Evolutionary conservation across 1,140 invertebrate genomes (phyloP).

Genomic region (Globodera ellingtonae): DNA sequence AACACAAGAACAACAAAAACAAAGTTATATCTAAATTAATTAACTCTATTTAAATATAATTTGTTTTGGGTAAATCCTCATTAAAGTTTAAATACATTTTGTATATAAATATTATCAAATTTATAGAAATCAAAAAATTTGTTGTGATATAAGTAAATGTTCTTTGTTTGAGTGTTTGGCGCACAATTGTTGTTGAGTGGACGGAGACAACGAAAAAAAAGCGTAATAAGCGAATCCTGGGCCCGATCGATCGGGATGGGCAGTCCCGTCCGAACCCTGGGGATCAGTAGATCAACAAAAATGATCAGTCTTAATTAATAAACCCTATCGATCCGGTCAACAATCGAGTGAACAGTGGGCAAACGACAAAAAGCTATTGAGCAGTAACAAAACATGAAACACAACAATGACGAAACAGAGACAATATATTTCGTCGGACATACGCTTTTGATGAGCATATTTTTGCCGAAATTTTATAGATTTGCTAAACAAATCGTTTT

Average conservation of each 20-base stretch:
- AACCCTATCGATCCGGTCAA: not conserved
- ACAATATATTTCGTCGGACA: too few relatives aligned
- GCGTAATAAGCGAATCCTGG: not conserved
- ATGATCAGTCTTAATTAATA: not conserved
- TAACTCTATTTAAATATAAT: not conserved
- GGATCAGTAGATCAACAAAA: not conserved
- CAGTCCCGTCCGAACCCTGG: not conserved
- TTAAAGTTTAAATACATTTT: too few relatives aligned
- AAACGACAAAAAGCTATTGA: too few relatives aligned
- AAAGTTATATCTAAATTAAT: slow-evolving; percentile 11
- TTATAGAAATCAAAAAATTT: not conserved
- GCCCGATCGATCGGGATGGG: not conserved
- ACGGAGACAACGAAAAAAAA: not conserved
- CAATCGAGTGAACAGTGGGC: too few relatives aligned
- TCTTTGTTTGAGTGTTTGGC: slow-evolving; percentile 4
- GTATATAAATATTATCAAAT: not conserved
- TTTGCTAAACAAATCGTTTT: too few relatives aligned
- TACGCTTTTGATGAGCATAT: too few relatives aligned
- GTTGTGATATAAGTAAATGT: not conserved
- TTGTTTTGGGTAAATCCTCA: not conserved
- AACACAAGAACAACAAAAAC: not conserved
- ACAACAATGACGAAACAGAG: not conserved
- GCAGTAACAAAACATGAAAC: not conserved
- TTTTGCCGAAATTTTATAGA: too few relatives aligned
- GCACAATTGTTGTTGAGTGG: not conserved